These are phyloP conservation scores for Microcaecilia unicolor DNA, from an alignment of 2,797 vertebrate species.

Conservation along the genomic window DNA sequence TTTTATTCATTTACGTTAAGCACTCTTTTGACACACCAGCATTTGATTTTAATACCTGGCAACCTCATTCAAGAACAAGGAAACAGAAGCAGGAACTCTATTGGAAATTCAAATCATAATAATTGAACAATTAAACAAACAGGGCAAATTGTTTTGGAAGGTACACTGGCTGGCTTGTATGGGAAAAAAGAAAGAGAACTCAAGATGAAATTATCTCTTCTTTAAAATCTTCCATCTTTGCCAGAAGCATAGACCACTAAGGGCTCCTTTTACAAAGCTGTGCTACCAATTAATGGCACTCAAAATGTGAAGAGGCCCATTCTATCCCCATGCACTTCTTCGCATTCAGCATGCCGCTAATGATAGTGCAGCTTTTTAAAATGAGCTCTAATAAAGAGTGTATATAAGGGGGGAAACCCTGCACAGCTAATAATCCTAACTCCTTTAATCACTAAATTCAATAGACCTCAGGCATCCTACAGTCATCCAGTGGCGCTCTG, in stretches of 20 bases:
- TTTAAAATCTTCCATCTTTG: background rate
- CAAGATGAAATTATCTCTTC: background rate
- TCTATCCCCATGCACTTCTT: no score
- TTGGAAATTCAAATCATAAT: no score
- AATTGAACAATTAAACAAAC: background rate
- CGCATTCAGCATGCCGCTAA: no score
- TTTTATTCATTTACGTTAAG: no score
- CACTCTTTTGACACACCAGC: no score
- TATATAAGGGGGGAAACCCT: background rate
- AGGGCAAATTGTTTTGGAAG: background rate
- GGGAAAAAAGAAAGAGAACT: background rate
- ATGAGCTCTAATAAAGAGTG: no score
- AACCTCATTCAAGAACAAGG: background rate
- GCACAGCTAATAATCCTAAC: background rate
- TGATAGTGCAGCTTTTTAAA: no score
- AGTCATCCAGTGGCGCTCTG: background rate
- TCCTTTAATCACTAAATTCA: background rate
- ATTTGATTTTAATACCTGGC: background rate
- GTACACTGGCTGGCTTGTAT: background rate
- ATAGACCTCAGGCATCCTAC: background rate
- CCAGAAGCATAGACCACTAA: background rate
- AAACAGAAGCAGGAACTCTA: background rate
- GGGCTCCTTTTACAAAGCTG: no score
- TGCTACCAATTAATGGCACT: no score
- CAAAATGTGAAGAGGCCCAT: no score